Base-by-base conservation (phyloP, 2,888 invertebrate species). In the Scaptomyza parva region DNA sequence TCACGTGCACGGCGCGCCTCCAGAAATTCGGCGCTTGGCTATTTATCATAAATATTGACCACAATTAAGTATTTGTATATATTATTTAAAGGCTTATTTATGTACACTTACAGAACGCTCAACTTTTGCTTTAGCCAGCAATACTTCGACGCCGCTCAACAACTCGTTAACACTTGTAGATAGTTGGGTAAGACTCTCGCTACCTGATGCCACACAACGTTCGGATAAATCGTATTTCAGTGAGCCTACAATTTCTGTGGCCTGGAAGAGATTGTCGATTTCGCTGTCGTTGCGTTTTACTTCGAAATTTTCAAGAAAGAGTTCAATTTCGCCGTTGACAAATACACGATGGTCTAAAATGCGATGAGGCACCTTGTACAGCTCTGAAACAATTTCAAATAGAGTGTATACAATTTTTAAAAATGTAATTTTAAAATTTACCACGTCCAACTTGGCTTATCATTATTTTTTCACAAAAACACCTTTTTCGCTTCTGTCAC, bases 291-390 rank as follows among this genome's bases (percentile, higher is more conserved):
- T 94, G 65, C 97, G 93, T 52, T 85, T 91, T 93, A 96, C 96
- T 94, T 97, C 97, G 92, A 97, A 97, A 91, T 97, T 97, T 77
- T 95, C 95, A 5, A 97, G 91, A 92, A 96, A 95, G 91, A 94
- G 95, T 78, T 95, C 95, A 75, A 97, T 95, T 94, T 97, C 97
- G 58, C 97, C 97, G 92, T 95, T 96, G 63, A 97, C 91, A 90
- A 97, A 96, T 33, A 96, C 96, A 71, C 95, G 94, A 89, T 97
- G 97, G 92, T 97, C 97, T 92, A 97, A 96, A 63, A 97, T 92
- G 89, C 97, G 93, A 84, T 94, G 94, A 95, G 97, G 97, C 90
- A 97, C 95, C 92, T 96, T 96, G 71, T 95, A 94, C 79, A 95
- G 93, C 93, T 96, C 97, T 97, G 90, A 70, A 92, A 92, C 20